Base-by-base conservation (phyloP, 1,140 invertebrate species). In the Drosophila littoralis region DNA sequence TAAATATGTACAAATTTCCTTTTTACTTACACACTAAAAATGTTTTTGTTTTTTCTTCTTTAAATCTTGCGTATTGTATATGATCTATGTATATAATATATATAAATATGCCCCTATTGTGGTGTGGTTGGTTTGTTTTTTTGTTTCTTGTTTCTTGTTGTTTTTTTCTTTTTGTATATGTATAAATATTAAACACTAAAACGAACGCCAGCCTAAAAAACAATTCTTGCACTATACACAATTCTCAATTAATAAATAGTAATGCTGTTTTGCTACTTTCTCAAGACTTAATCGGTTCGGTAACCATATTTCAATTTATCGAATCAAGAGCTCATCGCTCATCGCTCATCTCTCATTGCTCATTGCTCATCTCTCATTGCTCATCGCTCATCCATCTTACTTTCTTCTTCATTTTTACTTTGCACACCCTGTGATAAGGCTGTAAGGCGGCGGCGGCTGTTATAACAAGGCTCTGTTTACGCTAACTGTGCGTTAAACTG, bases 181-280 rank as follows among this genome's bases (percentile, higher is more conserved):
- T 86, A 86, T 88, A 88, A 88, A 88, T 88, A 88, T 83, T 88
- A 88, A 88, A 80, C 66, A 69, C 76, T 89, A 88, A 80, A 76
- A 89, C 77, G 77, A 79, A 77, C 79, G 79, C 70, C 79, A 77
- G 69, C 79, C 74, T 80, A 75, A 60, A 71, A 77, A 64, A 79
- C 69, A 74, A 67, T 74, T 69, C 46, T 77, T 73, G 65, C 75
- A 79, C 77, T 77, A 72, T 64, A 73, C 68, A 72, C 63, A 88
- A 77, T 77, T 77, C 72, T 82, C 76, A 81, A 74, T 82, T 86
- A 83, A 88, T 88, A 88, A 88, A 89, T 88, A 88, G 84, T 88
- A 88, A 88, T 88, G 83, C 83, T 88, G 83, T 77, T 69, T 77
- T 69, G 72, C 76, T 82, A 75, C 67, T n/a, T n/a, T 71, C 67